Conservation (phyloP, 2,888 invertebrate genomes). For the Blastobasis adustella region DNA sequence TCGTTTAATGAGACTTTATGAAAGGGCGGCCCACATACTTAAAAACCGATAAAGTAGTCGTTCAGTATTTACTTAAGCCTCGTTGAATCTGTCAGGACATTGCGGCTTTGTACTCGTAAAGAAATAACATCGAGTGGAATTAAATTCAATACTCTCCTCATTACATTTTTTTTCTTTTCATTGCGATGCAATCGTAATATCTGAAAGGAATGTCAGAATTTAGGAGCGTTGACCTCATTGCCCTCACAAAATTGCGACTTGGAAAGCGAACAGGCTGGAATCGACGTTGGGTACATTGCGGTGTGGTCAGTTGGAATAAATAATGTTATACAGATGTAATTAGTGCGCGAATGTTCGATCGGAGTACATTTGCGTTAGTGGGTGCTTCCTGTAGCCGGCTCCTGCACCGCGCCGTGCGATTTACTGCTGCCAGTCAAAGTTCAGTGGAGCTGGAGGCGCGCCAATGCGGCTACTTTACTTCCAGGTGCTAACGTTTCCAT, state of each 20-base stretch:
- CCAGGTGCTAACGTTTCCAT: constrained; percentile 49
- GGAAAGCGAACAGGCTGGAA: constrained; percentile 14
- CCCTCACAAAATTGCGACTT: constrained; percentile 20
- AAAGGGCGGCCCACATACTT: constrained; percentile 43
- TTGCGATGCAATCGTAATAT: constrained; percentile 37
- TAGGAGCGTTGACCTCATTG: constrained; percentile 42
- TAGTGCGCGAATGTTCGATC: constrained; percentile 1
- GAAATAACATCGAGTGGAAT: constrained; percentile 36
- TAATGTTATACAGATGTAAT: constrained; percentile 5
- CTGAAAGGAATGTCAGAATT: constrained; percentile 35
- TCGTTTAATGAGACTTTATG: constrained; percentile 47
- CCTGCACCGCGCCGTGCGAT: constrained; percentile 28
- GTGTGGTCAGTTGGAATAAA: not conserved
- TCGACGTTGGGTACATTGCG: not conserved
- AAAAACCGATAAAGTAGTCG: constrained; percentile 44
- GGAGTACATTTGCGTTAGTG: not conserved
- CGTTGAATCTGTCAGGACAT: constrained; percentile 36
- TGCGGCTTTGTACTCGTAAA: constrained; percentile 20
- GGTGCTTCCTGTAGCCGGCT: constrained; percentile 3
- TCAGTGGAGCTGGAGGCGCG: constrained; percentile 65
- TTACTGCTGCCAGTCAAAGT: constrained; percentile 64
- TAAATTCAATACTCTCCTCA: constrained; percentile 29
- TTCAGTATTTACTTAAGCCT: constrained; percentile 32
- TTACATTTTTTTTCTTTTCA: constrained; percentile 38
- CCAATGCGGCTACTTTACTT: constrained; percentile 61